A percentile compares a stretch with the other conserved stretches of the same genome.
Evolutionary conservation across 2,888 invertebrate genomes (phyloP).

Genomic region (Leptopilina syphax): DNA sequence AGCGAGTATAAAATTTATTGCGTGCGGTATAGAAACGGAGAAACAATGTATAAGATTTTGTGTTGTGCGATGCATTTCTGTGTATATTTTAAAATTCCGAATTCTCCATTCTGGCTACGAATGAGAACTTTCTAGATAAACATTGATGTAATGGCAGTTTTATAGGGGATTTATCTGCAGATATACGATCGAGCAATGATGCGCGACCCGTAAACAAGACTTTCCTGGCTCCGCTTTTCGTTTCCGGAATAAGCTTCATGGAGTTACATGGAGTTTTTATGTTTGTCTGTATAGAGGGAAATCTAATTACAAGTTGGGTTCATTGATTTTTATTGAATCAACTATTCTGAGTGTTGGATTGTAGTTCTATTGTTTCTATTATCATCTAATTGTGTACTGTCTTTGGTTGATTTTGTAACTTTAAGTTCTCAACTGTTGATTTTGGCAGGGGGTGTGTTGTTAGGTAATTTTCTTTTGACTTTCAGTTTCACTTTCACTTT

Average conservation of each 20-base stretch:
- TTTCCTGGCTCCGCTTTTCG: slow-evolving; percentile 43
- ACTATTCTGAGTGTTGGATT: neutral
- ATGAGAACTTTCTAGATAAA: slow-evolving; percentile 69
- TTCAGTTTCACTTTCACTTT: too few species aligned
- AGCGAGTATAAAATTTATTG: slow-evolving; percentile 45
- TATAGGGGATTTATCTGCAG: slow-evolving; percentile 70
- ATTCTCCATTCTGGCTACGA: slow-evolving; percentile 41
- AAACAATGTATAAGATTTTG: slow-evolving; percentile 46
- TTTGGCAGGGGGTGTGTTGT: too few species aligned
- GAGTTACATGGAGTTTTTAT: slow-evolving; percentile 54
- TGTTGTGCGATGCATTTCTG: slow-evolving; percentile 50
- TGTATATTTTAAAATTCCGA: slow-evolving; percentile 59
- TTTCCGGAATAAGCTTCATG: slow-evolving; percentile 56
- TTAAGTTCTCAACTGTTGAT: too few species aligned
- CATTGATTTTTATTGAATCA: slow-evolving; percentile 24
- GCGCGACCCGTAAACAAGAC: slow-evolving; percentile 72
- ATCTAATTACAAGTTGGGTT: slow-evolving; percentile 55
- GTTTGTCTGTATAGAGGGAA: slow-evolving; percentile 60
- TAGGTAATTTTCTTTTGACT: too few species aligned
- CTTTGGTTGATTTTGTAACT: too few species aligned
- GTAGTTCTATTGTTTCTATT: neutral
- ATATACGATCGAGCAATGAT: slow-evolving; percentile 67
- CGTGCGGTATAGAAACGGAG: slow-evolving; percentile 27
- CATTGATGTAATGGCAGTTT: slow-evolving; percentile 71
- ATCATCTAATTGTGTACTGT: neutral